phyloP scores from a whole-genome alignment of 2,888 invertebrate genomes.

The Mechanitis mazaeus region DNA sequence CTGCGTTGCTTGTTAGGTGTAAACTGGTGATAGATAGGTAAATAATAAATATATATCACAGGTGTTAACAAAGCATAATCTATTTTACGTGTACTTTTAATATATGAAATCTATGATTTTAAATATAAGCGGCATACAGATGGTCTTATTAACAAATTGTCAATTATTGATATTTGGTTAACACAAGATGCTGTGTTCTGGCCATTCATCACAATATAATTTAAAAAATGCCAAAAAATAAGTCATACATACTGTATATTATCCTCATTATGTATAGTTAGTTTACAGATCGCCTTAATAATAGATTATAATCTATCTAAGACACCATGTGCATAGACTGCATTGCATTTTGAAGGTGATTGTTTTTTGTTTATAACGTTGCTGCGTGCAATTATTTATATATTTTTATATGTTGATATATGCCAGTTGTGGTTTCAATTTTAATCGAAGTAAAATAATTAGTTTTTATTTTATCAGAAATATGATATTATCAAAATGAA shows the following conservation, averaged over 20 bases:
- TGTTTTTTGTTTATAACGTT: constrained; percentile 39
- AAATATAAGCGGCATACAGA: constrained; percentile 28
- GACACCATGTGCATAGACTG: constrained; percentile 70
- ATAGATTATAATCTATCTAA: constrained; percentile 50
- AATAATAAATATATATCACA: constrained; percentile 44
- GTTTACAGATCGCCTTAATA: constrained; percentile 66
- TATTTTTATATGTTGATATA: constrained; percentile 35
- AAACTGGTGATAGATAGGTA: constrained; percentile 54
- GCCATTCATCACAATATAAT: constrained; percentile 50
- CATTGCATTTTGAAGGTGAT: constrained; percentile 68
- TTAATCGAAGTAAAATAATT: constrained; percentile 16
- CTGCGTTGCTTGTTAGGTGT: constrained; percentile 63
- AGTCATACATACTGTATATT: constrained; percentile 49
- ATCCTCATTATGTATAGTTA: constrained; percentile 67
- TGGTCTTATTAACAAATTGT: constrained; percentile 29
- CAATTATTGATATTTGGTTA: constrained; percentile 29
- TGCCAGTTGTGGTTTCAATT: constrained; percentile 30
- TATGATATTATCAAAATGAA: constrained; percentile 25
- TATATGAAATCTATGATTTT: constrained; percentile 18
- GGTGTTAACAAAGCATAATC: constrained; percentile 66
- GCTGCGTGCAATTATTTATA: constrained; percentile 46
- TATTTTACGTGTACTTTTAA: constrained; percentile 36
- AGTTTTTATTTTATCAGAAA: constrained; percentile 20
- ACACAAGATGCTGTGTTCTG: constrained; percentile 29
- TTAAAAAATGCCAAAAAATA: constrained; percentile 60